These are phyloP conservation scores for Drosophila sp. DNA, from an alignment of 1,140 invertebrate species.

Conservation along the genomic window DNA sequence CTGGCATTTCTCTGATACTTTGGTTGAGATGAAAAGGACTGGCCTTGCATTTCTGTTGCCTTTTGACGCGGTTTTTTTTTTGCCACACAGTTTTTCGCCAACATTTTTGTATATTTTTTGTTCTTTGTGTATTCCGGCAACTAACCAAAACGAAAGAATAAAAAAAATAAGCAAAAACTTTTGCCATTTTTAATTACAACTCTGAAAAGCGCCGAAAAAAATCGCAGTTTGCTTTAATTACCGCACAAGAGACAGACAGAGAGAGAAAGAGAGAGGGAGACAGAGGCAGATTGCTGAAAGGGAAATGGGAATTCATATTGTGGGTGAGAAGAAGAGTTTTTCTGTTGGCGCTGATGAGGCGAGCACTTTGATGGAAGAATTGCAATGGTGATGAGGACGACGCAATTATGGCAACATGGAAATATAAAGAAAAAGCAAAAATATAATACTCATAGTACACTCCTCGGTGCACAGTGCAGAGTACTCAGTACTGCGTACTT, in stretches of 20 bases:
- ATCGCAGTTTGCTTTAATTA: constrained; percentile 76
- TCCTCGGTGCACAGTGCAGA: too few species aligned
- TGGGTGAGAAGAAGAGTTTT: constrained; percentile 18
- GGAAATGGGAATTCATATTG: neutral
- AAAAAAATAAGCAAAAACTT: constrained; percentile 63
- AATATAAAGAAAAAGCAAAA: constrained; percentile 73
- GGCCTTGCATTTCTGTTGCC: constrained; percentile 71
- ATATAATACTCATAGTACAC: constrained; percentile 29
- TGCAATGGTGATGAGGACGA: constrained; percentile 48
- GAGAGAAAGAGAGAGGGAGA: neutral
- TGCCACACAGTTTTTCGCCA: constrained; percentile 59
- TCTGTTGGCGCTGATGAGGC: constrained; percentile 64
- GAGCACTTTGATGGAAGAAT: constrained; percentile 79
- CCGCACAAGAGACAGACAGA: constrained; percentile 50
- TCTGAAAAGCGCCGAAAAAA: constrained; percentile 76
- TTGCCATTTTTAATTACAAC: constrained; percentile 79
- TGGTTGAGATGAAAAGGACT: constrained; percentile 6
- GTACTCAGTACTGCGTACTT: constrained; percentile 51
- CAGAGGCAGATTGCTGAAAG: neutral
- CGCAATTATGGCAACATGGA: constrained; percentile 78
- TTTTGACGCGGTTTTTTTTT: constrained; percentile 67
- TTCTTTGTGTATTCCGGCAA: constrained; percentile 23
- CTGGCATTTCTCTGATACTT: constrained; percentile 59
- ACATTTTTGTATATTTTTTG: constrained; percentile 28
- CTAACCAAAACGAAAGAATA: constrained; percentile 38